phyloP scores from a whole-genome alignment of 2,797 vertebrate species.

The Aphelocoma californica region DNA sequence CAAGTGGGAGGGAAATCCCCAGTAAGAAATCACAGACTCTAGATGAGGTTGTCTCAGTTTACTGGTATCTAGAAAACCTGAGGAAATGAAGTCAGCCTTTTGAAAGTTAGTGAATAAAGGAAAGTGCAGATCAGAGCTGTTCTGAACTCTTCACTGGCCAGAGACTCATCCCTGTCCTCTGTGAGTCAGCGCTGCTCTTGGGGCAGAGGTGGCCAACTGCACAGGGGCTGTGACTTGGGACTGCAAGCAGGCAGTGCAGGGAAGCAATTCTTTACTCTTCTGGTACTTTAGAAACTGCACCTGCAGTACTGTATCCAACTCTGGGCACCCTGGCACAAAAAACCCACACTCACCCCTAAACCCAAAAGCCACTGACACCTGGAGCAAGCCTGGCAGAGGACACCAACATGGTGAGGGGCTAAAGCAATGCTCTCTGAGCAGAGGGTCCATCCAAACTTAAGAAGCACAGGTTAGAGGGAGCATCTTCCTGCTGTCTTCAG shows the following conservation, averaged over 20 bases:
- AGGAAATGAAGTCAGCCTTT: constrained; percentile 58
- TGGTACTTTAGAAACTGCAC: not conserved
- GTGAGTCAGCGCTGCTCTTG: not conserved
- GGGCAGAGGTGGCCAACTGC: not conserved
- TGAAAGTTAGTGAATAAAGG: constrained; percentile 25
- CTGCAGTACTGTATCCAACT: not conserved
- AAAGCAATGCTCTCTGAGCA: not conserved
- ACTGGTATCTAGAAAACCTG: constrained; percentile 45
- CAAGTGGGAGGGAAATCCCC: not conserved
- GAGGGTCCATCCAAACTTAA: not conserved
- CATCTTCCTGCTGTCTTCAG: not conserved
- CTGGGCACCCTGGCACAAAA: not conserved
- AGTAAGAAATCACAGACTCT: not conserved
- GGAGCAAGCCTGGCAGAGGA: not conserved
- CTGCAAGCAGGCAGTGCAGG: not conserved
- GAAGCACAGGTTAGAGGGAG: not conserved
- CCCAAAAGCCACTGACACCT: not conserved
- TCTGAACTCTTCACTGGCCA: not conserved
- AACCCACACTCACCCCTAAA: not conserved
- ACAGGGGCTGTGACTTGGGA: not conserved
- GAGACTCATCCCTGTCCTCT: not conserved
- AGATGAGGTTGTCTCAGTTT: constrained; percentile 26
- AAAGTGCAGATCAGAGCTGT: constrained; percentile 2
- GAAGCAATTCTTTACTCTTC: not conserved
- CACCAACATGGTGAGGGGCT: not conserved